Conservation (phyloP, 1,140 invertebrate genomes). For the Trachelipus rathkii region DNA sequence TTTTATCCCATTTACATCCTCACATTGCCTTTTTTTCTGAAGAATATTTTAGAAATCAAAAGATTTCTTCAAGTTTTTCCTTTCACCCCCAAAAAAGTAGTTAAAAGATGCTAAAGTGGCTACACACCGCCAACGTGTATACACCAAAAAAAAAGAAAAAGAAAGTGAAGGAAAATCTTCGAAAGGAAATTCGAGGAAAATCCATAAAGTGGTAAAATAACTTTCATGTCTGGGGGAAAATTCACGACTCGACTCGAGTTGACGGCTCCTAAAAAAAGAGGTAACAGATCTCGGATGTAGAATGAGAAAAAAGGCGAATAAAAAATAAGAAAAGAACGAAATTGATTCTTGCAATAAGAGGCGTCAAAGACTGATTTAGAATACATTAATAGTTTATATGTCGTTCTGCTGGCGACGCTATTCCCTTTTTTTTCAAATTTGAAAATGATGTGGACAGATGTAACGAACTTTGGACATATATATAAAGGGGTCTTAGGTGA, state of each 20-base stretch:
- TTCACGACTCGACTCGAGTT: background rate
- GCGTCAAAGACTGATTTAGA: background rate
- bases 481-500: slow-evolving; percentile 1
- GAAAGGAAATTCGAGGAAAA: background rate
- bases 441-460: background rate
- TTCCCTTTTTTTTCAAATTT: background rate
- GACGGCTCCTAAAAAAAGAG: background rate
- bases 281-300: background rate
- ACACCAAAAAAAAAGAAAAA: background rate
- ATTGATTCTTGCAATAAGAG: background rate
- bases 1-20: too few species aligned
- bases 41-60: too few species aligned
- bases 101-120: background rate
- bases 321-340: background rate
- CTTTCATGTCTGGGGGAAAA: background rate
- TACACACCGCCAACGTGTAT: background rate
- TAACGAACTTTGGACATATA: slow-evolving; percentile 8
- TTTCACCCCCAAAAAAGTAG: background rate
- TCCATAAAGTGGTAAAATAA: slow-evolving; percentile 10
- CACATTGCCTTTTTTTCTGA: too few species aligned
- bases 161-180: background rate
- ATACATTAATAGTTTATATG: background rate
- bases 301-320: background rate
- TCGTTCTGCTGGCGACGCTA: background rate
- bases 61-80: background rate